Percentiles rank a stretch among this genome's conserved stretches.
Conservation (phyloP, 2,113 vertebrate genomes). For the Thunnus thynnus region DNA sequence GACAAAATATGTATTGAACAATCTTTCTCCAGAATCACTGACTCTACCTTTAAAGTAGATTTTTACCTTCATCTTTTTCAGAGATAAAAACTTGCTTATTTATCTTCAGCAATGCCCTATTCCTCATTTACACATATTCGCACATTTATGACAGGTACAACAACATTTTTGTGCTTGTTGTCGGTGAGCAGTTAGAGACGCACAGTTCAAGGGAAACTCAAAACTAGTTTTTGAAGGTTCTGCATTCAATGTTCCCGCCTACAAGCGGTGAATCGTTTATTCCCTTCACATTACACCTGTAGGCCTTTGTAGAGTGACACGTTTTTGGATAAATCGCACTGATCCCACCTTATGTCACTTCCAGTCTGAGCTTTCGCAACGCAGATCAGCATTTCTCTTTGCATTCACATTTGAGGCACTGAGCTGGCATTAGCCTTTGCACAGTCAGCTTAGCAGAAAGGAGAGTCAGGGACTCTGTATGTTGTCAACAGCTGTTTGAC, state of each 20-base stretch:
- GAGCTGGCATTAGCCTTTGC: constrained; percentile 38
- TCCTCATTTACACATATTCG: too few relatives aligned
- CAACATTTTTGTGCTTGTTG: not conserved
- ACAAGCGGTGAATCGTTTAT: not conserved
- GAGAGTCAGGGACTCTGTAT: not conserved
- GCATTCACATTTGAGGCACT: constrained; percentile 10
- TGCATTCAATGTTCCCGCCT: not conserved
- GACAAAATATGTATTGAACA: too few relatives aligned
- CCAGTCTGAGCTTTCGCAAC: constrained; percentile 37
- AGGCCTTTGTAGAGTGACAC: constrained; percentile 18
- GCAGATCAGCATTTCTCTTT: constrained; percentile 39
- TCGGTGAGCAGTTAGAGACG: not conserved
- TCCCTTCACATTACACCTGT: constrained; percentile 26
- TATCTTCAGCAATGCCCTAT: not conserved
- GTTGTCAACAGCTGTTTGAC: constrained; percentile 32
- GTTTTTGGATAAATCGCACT: constrained; percentile 28
- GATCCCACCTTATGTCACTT: constrained; percentile 40
- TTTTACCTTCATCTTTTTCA: not conserved
- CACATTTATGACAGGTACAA: not conserved
- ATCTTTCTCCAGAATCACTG: too few relatives aligned
- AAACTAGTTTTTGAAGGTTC: not conserved
- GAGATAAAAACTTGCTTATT: not conserved
- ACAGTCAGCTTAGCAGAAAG: constrained; percentile 32
- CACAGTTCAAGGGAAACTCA: not conserved
- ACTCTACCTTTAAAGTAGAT: too few relatives aligned